Evolutionary conservation across 2,888 invertebrate genomes (phyloP), one percentile per base, ranked within the genome.

Genomic region (Ormia ochracea): DNA sequence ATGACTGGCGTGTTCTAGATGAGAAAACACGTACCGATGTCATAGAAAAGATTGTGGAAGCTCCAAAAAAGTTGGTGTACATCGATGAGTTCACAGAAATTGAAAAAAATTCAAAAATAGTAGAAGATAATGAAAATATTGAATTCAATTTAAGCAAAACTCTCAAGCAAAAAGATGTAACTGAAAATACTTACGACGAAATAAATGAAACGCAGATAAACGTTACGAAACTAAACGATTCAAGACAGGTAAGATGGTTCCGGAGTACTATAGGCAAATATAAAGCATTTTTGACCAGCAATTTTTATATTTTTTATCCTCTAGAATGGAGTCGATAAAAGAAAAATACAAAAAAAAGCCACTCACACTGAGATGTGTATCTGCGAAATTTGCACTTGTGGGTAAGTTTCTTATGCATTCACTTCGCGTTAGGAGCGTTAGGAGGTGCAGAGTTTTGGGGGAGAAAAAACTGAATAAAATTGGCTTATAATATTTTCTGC

Each of bases 361-460:
- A 90, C 90, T 3, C 89, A 91, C 82, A 94, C 94, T 87, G 96
- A 96, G 87, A 94, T 95, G 89, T 96, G 96, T 89, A 95, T 96
- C 86, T 96, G 96, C 88, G 96, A 96, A 91, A 93, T 96, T 82
- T 96, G 96, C 89, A 96, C 96, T 86, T 96, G 96, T 91, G 96
- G 96, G 96, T 96, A 90, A 94, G 95, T 93, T 84, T 38, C n/a
- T n/a, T n/a, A n/a, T n/a, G n/a, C n/a, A n/a, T n/a, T n/a, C n/a
- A n/a, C n/a, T n/a, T n/a, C n/a, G n/a, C n/a, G n/a, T n/a, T n/a
- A n/a, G n/a, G n/a, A n/a, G n/a, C n/a, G n/a, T n/a, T n/a, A n/a
- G n/a, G n/a, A n/a, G n/a, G n/a, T n/a, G n/a, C n/a, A n/a, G n/a
- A n/a, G n/a, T n/a, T n/a, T n/a, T n/a, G n/a, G n/a, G n/a, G n/a